Percentiles rank a stretch among this genome's conserved stretches.
Conservation (phyloP, 2,113 vertebrate species). For the Xerus inauris region DNA sequence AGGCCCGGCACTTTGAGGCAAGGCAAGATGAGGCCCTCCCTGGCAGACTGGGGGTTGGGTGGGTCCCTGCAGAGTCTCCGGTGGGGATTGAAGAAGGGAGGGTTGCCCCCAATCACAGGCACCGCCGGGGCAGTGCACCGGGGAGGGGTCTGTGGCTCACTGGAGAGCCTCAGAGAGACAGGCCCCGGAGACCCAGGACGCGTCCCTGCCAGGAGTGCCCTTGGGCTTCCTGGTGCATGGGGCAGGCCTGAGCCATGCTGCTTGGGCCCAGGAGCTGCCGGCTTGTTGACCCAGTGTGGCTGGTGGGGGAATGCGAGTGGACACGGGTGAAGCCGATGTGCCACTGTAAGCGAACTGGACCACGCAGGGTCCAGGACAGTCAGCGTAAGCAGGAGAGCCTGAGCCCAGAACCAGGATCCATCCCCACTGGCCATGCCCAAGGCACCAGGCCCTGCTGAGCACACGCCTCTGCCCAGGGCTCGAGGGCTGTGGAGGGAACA, state of each 20-base stretch:
- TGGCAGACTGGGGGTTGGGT: neutral
- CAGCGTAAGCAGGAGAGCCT: too few relatives aligned
- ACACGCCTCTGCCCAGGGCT: neutral
- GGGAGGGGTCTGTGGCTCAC: neutral
- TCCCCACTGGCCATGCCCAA: neutral
- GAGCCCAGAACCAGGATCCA: neutral
- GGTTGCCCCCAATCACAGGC: neutral
- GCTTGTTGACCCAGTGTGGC: neutral
- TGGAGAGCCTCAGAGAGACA: too few relatives aligned
- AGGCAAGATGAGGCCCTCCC: neutral
- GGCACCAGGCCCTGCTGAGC: neutral
- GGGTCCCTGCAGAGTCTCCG: neutral
- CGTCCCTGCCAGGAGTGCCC: neutral
- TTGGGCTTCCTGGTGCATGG: too few relatives aligned
- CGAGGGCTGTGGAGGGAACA: neutral
- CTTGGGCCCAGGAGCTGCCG: too few relatives aligned
- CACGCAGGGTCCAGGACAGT: too few relatives aligned
- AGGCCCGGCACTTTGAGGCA: neutral
- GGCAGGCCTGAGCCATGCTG: neutral
- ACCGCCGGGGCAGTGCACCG: too few relatives aligned
- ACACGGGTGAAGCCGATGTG: neutral
- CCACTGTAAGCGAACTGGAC: neutral
- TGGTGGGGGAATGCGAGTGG: too few relatives aligned
- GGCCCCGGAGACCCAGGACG: too few relatives aligned
- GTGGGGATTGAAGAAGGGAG: too few relatives aligned